These are phyloP conservation scores for Graptemys geographica DNA, from an alignment of 2,797 vertebrate species.

Conservation along the genomic window DNA sequence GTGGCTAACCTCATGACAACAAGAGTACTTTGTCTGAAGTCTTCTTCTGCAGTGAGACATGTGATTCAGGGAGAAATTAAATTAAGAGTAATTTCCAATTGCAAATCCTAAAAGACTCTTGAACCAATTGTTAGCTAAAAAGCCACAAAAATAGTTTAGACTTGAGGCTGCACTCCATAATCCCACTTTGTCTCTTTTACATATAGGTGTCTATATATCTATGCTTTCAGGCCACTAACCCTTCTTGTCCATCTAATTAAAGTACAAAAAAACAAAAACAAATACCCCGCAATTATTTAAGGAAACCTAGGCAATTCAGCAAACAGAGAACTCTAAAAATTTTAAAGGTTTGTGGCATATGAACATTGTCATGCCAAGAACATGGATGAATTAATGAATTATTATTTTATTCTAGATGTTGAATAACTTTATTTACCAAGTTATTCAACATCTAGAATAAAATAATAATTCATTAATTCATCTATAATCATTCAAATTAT, in stretches of 20 bases:
- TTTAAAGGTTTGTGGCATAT: neutral
- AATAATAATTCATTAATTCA: no score
- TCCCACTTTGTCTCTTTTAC: no score
- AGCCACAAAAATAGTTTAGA: rapidly evolving
- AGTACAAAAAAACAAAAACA: neutral
- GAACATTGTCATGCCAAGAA: no score
- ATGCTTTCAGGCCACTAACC: rapidly evolving
- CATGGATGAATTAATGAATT: no score
- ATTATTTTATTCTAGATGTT: no score
- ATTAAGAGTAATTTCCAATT: neutral
- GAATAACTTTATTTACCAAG: no score
- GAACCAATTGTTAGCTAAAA: neutral
- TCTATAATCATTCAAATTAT: no score
- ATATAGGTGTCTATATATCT: rapidly evolving
- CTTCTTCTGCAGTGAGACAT: neutral
- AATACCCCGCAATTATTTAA: neutral
- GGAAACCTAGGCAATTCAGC: neutral
- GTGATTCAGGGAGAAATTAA: neutral
- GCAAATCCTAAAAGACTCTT: neutral
- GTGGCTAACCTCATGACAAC: neutral
- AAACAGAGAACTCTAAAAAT: neutral
- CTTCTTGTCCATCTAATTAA: neutral
- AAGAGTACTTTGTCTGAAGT: neutral
- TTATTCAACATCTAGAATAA: no score
- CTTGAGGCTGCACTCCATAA: rapidly evolving